These are phyloP conservation scores for Ispidina picta DNA, from an alignment of 2,797 vertebrate species.

Conservation along the genomic window DNA sequence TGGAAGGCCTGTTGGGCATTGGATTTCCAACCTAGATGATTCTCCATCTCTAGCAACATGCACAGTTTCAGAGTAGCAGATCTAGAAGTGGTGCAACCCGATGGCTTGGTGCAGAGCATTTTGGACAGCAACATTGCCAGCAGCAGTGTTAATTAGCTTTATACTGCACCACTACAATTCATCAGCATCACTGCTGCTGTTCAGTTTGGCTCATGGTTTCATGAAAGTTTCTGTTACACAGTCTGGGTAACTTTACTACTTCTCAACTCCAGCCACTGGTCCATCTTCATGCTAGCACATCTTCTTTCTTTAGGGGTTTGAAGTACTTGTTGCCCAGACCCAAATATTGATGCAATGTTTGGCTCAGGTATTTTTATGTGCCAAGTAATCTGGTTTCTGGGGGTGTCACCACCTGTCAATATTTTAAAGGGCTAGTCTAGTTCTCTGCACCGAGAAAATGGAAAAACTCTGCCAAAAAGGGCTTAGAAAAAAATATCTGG, in stretches of 20 bases:
- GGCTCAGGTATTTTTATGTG: background rate
- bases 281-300: background rate
- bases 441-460: background rate
- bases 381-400: background rate
- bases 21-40: too few relatives aligned
- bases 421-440: background rate
- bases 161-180: background rate
- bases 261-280: background rate
- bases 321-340: background rate
- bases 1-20: too few relatives aligned
- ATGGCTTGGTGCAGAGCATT: background rate
- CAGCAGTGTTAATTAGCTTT: background rate
- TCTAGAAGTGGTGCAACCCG: background rate
- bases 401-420: background rate
- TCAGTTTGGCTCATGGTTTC: background rate
- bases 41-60: background rate
- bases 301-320: background rate
- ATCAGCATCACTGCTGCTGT: background rate
- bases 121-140: background rate
- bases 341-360: background rate
- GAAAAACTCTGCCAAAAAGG: background rate
- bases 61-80: background rate
- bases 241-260: background rate
- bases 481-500: background rate
- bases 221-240: background rate